Evolutionary conservation across 2,797 vertebrate species (phyloP).

Genomic region (Parauchenoglanis ngamensis): DNA sequence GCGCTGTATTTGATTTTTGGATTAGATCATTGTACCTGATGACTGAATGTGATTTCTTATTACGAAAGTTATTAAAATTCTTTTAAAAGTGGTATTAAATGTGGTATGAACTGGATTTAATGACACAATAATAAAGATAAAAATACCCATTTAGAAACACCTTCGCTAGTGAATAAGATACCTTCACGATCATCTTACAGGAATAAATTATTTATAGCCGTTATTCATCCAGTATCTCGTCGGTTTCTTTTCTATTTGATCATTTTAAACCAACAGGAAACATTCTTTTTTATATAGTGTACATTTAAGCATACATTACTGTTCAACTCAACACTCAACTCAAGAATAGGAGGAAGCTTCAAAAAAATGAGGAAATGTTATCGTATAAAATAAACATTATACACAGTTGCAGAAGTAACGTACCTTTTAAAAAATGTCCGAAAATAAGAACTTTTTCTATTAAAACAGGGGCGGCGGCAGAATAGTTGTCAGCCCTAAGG

Average conservation of each 20-base stretch:
- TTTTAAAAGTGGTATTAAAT: constrained; percentile 7
- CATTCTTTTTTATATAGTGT: background rate
- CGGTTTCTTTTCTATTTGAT: background rate
- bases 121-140: background rate
- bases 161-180: background rate
- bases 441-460: background rate
- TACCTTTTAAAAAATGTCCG: background rate
- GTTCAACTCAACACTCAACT: background rate
- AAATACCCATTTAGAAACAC: background rate
- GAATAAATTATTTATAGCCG: background rate
- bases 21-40: background rate
- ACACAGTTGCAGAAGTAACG: background rate
- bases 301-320: background rate
- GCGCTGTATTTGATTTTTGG: background rate
- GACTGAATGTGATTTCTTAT: background rate
- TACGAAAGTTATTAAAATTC: background rate
- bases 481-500: background rate
- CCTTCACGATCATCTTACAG: background rate
- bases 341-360: background rate
- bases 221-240: background rate
- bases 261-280: background rate
- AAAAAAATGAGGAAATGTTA: background rate
- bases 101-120: background rate
- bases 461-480: too few species aligned
- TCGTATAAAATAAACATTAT: background rate